Evolutionary conservation across 2,888 invertebrate species (phyloP).

Genomic region (Gari tellinella): DNA sequence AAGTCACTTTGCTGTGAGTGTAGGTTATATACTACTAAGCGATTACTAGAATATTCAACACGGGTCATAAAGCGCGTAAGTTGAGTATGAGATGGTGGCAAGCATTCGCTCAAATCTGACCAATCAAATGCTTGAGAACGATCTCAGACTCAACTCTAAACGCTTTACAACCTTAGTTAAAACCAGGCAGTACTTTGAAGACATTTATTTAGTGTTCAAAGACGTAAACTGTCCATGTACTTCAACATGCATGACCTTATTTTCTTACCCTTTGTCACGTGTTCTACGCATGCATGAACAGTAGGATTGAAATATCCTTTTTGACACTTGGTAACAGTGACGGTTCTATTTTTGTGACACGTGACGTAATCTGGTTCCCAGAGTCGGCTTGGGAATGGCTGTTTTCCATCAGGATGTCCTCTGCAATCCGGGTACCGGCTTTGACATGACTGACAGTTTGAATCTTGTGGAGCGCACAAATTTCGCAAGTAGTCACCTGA

Average conservation of each 20-base stretch:
- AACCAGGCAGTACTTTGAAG: neutral
- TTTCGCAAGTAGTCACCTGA: conserved; percentile 68
- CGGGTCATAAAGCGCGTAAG: too few relatives aligned
- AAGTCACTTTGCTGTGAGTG: too few relatives aligned
- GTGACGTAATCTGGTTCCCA: conserved; percentile 43
- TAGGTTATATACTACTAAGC: too few relatives aligned
- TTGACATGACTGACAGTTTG: conserved; percentile 57
- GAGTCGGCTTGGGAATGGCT: conserved; percentile 40
- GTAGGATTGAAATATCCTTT: conserved; percentile 66
- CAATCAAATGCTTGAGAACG: too few relatives aligned
- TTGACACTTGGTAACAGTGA: conserved; percentile 59
- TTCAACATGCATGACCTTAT: neutral
- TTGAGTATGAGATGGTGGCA: too few relatives aligned
- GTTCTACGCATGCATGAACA: conserved; percentile 29
- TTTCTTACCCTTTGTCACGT: conserved; percentile 30
- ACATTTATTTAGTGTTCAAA: too few relatives aligned
- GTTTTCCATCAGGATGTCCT: conserved; percentile 50
- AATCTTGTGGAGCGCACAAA: conserved; percentile 46
- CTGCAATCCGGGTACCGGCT: conserved; percentile 60
- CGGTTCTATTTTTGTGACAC: conserved; percentile 58
- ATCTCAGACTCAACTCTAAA: too few relatives aligned
- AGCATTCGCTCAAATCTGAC: too few relatives aligned
- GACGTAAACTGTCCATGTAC: too few relatives aligned
- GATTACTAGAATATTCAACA: too few relatives aligned
- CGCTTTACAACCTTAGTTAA: too few relatives aligned